These are phyloP conservation scores for Chlorops oryzae DNA, from an alignment of 1,140 invertebrate species.

Conservation along the genomic window DNA sequence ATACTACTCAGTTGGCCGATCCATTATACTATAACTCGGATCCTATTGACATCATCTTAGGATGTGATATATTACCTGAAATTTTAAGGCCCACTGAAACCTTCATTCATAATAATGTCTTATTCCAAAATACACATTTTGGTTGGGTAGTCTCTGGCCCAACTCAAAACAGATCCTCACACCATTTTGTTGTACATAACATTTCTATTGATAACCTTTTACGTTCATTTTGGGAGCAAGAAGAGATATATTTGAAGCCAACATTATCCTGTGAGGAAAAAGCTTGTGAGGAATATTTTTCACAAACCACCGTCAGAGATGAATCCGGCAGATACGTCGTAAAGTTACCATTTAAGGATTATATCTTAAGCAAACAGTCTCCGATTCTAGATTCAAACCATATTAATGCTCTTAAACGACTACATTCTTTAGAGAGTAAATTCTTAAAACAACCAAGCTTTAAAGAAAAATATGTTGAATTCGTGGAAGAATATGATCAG, in stretches of 20 bases:
- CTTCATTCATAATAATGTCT: neutral
- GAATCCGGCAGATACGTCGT: too few relatives aligned
- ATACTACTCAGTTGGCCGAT: constrained; percentile 2
- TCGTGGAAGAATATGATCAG: neutral
- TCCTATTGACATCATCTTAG: constrained; percentile 4
- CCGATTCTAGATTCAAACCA: neutral
- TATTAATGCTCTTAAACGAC: neutral
- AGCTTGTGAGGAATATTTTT: too few relatives aligned
- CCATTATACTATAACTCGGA: constrained; percentile 1
- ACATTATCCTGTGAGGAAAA: too few relatives aligned
- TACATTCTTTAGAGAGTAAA: neutral
- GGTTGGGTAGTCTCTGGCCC: constrained; percentile 1
- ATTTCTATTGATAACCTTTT: too few relatives aligned
- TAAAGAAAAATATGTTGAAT: neutral
- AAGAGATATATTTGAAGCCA: too few relatives aligned
- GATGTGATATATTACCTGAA: neutral
- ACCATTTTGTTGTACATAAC: too few relatives aligned
- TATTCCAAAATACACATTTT: constrained; percentile 4
- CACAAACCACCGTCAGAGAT: too few relatives aligned
- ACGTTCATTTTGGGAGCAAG: too few relatives aligned
- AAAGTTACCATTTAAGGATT: too few relatives aligned
- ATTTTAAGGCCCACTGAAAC: neutral
- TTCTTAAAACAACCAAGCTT: neutral
- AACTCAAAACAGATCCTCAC: too few relatives aligned
- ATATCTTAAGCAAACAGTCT: too few relatives aligned